Evolutionary conservation across 1,140 invertebrate species (phyloP), one percentile per base, ranked within the genome.

Genomic region (Brachionus asplanchnoidis): DNA sequence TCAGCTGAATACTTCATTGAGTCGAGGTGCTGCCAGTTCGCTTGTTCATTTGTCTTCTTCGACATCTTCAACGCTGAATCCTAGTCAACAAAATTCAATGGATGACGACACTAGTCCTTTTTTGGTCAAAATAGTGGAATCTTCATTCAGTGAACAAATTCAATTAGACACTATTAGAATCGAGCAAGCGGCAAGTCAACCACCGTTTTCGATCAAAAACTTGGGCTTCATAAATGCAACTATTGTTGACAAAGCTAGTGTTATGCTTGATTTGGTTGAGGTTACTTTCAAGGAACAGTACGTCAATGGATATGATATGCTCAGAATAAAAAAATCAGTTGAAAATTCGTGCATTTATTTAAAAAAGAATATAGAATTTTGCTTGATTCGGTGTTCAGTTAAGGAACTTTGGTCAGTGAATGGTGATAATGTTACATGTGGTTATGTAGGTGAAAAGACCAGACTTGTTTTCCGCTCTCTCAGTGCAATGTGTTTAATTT

Each of bases 251-350:
- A 60, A 44, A 40, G 36, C 79, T 75, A 92, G 93, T 90, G 95
- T 98, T n/a, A 93, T 94, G 4, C 90, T 99, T 36, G 97, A 99
- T 90, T 95, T 96, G 7, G 93, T 99, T 60, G 97, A 99, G 89
- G 90, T 99, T 3, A 96, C 95, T 0, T 98, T 98, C 87, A 98
- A 97, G 90, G 97, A 99, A 89, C 96, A 98, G 88, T 99, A 99
- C 87, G 93, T 98, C 91, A 96, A 96, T 11, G 92, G 97, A 84
- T 97, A 96, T 87, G 97, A 99, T 91, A 99, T 99, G 97, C 99
- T 96, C 95, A 91, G 97, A 65, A 89, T 99, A 7, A 96, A 96
- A 89, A 96, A 95, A 86, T 53, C 12, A 32, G 23, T 85, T n/a
- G 46, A 56, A 66, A 79, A 85, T 73, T 26, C 40, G 14, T 36